Evolutionary conservation across 2,888 invertebrate species (phyloP).

Genomic region (Cerastis leucographa): DNA sequence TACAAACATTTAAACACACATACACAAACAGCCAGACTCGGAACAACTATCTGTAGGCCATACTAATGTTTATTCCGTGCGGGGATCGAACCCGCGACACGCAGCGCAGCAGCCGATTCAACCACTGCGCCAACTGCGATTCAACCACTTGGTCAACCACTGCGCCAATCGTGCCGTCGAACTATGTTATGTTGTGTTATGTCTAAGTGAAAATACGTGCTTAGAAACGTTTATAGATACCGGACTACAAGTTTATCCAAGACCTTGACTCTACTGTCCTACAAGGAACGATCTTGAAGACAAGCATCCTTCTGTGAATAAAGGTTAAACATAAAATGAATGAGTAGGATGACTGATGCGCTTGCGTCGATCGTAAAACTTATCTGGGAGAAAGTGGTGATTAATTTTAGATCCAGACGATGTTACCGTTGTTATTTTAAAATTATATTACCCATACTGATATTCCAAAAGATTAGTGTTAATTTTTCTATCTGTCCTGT

Average conservation of each 20-base stretch:
- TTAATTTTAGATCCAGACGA: conserved; percentile 24
- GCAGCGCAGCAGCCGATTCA: too few relatives aligned
- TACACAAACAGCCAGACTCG: too few relatives aligned
- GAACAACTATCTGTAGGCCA: too few relatives aligned
- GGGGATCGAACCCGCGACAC: too few relatives aligned
- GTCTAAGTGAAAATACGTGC: background rate
- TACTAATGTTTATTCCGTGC: too few relatives aligned
- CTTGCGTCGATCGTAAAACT: conserved; percentile 42
- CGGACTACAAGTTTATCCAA: conserved; percentile 20
- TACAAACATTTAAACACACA: too few relatives aligned
- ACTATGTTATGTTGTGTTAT: too few relatives aligned
- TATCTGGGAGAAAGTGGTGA: conserved; percentile 44
- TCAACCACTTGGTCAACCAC: too few relatives aligned
- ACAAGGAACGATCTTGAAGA: conserved; percentile 45
- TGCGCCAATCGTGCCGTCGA: too few relatives aligned
- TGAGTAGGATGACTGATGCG: conserved; percentile 41
- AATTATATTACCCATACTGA: background rate
- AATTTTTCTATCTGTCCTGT: background rate
- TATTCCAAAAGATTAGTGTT: background rate
- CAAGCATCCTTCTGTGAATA: conserved; percentile 40
- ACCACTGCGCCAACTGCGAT: too few relatives aligned
- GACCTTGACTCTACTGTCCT: conserved; percentile 36
- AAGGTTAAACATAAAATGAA: conserved; percentile 54
- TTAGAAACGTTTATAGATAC: background rate
- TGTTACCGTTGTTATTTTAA: conserved; percentile 15